These are phyloP conservation scores for Phyllotreta cruciferae DNA, from an alignment of 2,888 invertebrate genomes.

Conservation along the genomic window DNA sequence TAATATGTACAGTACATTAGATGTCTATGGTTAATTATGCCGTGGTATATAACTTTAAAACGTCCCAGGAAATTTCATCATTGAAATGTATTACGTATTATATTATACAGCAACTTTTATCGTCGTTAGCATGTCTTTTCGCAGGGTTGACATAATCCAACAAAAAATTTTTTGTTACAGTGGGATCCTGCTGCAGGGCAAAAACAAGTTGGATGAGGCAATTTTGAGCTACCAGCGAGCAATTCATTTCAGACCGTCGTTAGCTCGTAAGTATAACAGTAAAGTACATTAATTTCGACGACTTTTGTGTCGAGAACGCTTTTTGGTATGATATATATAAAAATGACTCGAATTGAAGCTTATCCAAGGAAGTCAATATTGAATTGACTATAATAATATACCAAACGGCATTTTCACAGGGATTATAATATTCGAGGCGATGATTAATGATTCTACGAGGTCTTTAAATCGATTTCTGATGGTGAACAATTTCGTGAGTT, in stretches of 20 bases:
- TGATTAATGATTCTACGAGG: conserved; percentile 25
- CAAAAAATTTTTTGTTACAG: conserved; percentile 68
- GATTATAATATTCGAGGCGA: conserved; percentile 27
- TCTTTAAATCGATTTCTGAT: conserved; percentile 44
- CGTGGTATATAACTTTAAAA: not conserved
- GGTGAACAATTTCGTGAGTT: conserved; percentile 30
- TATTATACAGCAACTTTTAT: conserved; percentile 16
- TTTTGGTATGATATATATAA: conserved; percentile 15
- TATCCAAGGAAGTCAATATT: not conserved
- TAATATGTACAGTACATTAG: too few species aligned
- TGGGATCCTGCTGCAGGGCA: conserved; percentile 90
- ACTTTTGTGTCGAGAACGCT: conserved; percentile 17
- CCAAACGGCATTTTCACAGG: conserved; percentile 5
- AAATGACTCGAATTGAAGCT: not conserved
- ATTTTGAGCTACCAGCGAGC: conserved; percentile 90
- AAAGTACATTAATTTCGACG: conserved; percentile 32
- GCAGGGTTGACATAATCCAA: conserved; percentile 20
- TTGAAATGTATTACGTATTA: not conserved
- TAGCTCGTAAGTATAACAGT: conserved; percentile 80
- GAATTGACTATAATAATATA: conserved; percentile 5
- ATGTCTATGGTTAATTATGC: not conserved
- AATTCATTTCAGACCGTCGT: conserved; percentile 89
- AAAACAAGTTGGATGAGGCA: conserved; percentile 86
- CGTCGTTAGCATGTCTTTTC: conserved; percentile 7
- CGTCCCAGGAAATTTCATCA: not conserved